Conservation (phyloP, 2,113 vertebrate genomes). For the Saccopteryx bilineata region DNA sequence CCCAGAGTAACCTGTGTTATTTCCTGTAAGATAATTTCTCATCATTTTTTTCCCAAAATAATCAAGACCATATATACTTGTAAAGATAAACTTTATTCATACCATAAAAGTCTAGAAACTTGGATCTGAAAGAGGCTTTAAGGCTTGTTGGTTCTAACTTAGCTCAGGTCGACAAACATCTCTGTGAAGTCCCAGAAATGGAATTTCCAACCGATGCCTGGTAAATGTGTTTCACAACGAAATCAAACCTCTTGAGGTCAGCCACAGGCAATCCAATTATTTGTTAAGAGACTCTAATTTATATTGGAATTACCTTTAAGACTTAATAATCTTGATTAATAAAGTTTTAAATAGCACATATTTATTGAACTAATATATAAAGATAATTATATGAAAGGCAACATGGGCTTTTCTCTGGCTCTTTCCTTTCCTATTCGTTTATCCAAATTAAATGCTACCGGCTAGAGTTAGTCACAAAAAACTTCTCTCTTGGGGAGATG, state of each 20-base stretch:
- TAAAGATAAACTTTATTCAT: slow-evolving; percentile 37
- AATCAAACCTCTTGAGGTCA: not conserved
- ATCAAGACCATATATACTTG: slow-evolving; percentile 16
- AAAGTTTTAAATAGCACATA: slow-evolving; percentile 53
- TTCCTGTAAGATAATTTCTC: slow-evolving; percentile 68
- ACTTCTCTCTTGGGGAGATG: not conserved
- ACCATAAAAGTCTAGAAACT: not conserved
- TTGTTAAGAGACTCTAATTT: not conserved
- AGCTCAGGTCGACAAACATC: slow-evolving; percentile 8
- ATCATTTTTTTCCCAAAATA: slow-evolving; percentile 62
- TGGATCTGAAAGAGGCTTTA: slow-evolving; percentile 4
- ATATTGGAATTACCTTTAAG: slow-evolving; percentile 30
- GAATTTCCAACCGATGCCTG: not conserved
- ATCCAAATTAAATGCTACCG: not conserved
- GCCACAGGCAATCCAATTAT: not conserved
- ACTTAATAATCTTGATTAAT: slow-evolving; percentile 59
- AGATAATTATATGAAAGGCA: slow-evolving; percentile 44
- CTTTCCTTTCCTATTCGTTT: not conserved
- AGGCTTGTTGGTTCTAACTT: not conserved
- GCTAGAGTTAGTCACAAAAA: not conserved
- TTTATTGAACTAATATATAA: slow-evolving; percentile 43
- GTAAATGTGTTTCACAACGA: not conserved
- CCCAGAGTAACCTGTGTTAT: slow-evolving; percentile 49
- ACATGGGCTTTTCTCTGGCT: not conserved
- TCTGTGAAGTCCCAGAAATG: not conserved